Percentiles rank a stretch among this genome's conserved stretches.
phyloP scores from a whole-genome alignment of 2,113 vertebrate species.

The Hypanus sabinus region DNA sequence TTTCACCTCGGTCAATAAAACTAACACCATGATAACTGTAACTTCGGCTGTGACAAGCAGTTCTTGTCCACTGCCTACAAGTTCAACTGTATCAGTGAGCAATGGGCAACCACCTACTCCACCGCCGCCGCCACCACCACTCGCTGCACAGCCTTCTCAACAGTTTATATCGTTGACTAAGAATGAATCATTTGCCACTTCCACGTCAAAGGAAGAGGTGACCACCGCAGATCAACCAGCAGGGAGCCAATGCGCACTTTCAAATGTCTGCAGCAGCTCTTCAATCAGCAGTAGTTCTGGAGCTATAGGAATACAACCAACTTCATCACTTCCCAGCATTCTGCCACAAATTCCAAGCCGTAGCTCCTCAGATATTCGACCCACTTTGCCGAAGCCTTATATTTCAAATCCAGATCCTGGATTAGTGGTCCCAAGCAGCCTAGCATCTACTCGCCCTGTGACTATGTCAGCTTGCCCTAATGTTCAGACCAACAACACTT shows the following conservation, averaged over 20 bases:
- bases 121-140: slow-evolving; percentile 55
- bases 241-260: slow-evolving; percentile 44
- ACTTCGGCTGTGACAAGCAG: slow-evolving; percentile 63
- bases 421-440: slow-evolving; percentile 55
- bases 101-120: slow-evolving; percentile 59
- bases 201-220: slow-evolving; percentile 71
- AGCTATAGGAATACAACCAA: slow-evolving; percentile 51
- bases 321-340: slow-evolving; percentile 41
- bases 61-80: slow-evolving; percentile 56
- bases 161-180: slow-evolving; percentile 65
- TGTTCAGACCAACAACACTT: slow-evolving; percentile 76
- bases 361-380: slow-evolving; percentile 57
- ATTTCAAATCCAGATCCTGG: slow-evolving; percentile 70
- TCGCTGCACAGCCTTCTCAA: slow-evolving; percentile 56
- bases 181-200: slow-evolving; percentile 62
- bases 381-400: slow-evolving; percentile 67
- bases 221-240: slow-evolving; percentile 54
- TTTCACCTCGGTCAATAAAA: slow-evolving; percentile 77
- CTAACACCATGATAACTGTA: slow-evolving; percentile 55
- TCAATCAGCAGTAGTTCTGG: slow-evolving; percentile 59
- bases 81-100: slow-evolving; percentile 53
- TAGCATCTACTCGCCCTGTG: slow-evolving; percentile 61
- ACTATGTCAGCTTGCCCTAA: slow-evolving; percentile 60
- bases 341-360: slow-evolving; percentile 39
- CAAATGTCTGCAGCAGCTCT: slow-evolving; percentile 48